phyloP scores from a whole-genome alignment of 2,797 vertebrate species.

The Scyliorhinus canicula region DNA sequence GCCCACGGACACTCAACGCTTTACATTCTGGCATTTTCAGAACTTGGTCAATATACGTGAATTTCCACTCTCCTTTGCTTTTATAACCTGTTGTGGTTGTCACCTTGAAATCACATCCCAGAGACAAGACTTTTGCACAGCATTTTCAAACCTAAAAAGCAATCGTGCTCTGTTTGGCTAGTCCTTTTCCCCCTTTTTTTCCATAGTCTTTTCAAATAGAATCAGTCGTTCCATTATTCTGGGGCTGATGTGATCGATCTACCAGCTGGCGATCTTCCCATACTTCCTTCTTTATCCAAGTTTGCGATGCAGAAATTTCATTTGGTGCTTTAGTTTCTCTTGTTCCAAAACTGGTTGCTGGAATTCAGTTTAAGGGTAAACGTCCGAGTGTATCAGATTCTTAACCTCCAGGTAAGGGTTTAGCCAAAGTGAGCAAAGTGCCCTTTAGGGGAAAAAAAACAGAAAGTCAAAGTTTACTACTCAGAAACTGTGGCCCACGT shows the following conservation, averaged over 20 bases:
- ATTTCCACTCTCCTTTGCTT: conserved; percentile 30
- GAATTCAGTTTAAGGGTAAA: conserved; percentile 36
- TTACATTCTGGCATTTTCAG: conserved; percentile 38
- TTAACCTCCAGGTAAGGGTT: conserved; percentile 37
- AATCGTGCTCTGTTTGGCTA: conserved; percentile 31
- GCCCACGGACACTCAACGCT: conserved; percentile 37
- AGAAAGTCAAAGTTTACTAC: neutral
- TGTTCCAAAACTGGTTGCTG: conserved; percentile 27
- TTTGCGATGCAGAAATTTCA: conserved; percentile 28
- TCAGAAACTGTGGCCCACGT: neutral
- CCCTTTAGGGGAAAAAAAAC: neutral
- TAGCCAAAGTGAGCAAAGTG: conserved; percentile 37
- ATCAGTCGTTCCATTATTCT: conserved; percentile 29
- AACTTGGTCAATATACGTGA: conserved; percentile 30
- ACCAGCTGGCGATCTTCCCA: neutral
- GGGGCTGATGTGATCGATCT: neutral
- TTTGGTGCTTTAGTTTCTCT: conserved; percentile 27
- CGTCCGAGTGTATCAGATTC: conserved; percentile 23
- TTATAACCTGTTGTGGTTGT: neutral
- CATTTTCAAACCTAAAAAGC: conserved; percentile 32
- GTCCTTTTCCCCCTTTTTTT: conserved; percentile 27
- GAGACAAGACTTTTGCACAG: conserved; percentile 28
- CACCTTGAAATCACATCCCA: conserved; percentile 23
- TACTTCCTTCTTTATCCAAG: conserved; percentile 28
- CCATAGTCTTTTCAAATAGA: conserved; percentile 4